Evolutionary conservation across 2,797 vertebrate species (phyloP).

Genomic region (Strix occidentalis): DNA sequence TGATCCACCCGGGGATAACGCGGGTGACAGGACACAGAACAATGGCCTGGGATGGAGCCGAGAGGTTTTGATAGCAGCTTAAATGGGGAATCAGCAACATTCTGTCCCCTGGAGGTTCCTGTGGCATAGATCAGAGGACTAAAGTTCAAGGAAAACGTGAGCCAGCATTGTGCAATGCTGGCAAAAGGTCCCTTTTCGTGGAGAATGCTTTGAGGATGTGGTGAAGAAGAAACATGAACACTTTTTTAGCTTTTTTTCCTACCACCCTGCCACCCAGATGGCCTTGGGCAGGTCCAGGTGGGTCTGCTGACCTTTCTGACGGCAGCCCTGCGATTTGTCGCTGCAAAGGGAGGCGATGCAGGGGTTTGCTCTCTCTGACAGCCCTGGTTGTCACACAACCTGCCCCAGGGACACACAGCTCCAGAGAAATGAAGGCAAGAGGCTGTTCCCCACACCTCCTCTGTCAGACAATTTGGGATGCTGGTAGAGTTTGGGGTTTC

Average conservation of each 20-base stretch:
- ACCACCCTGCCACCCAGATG: background rate
- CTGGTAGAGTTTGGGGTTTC: background rate
- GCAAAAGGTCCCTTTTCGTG: background rate
- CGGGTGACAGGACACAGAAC: background rate
- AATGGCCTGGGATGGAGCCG: background rate
- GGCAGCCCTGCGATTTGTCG: rapidly evolving
- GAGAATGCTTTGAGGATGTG: background rate
- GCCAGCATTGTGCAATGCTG: slow-evolving; percentile 29
- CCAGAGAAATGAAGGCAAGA: background rate
- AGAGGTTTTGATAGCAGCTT: background rate
- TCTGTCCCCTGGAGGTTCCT: background rate
- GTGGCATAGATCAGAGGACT: background rate
- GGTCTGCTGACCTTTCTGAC: background rate
- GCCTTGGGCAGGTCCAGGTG: background rate
- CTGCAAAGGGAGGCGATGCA: rapidly evolving
- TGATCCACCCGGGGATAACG: background rate
- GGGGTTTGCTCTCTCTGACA: background rate
- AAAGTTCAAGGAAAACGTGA: slow-evolving; percentile 29
- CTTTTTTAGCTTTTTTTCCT: background rate
- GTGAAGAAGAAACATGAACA: background rate
- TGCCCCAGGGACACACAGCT: background rate
- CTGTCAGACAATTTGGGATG: rapidly evolving
- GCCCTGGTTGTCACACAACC: background rate
- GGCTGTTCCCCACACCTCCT: background rate
- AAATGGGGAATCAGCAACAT: background rate